Evolutionary conservation across 1,140 invertebrate genomes (phyloP).

Genomic region (Onthophagus taurus): DNA sequence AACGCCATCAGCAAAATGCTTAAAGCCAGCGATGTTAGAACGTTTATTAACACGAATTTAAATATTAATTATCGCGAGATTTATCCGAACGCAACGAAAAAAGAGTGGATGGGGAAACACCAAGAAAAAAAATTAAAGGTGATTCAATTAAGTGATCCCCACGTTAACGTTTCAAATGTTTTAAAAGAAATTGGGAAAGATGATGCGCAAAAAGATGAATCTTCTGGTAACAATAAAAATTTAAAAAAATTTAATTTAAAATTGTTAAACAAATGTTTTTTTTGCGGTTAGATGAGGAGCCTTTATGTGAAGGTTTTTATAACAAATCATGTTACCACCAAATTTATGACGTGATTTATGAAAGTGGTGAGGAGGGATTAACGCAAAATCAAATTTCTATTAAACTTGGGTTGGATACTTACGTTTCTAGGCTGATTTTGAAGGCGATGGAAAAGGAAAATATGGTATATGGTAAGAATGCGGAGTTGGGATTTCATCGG

Average conservation of each 20-base stretch:
- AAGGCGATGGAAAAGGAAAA: constrained; percentile 20
- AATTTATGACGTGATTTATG: constrained; percentile 7
- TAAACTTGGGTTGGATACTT: constrained; percentile 13
- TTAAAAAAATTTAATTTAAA: background rate
- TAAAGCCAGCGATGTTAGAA: constrained; percentile 40
- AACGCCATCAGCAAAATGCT: constrained; percentile 43
- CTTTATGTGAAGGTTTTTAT: background rate
- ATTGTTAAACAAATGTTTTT: background rate
- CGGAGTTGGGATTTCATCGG: constrained; percentile 23
- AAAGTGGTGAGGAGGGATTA: constrained; percentile 6
- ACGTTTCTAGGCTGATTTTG: constrained; percentile 17
- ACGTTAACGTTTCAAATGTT: constrained; percentile 40
- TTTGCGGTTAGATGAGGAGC: constrained; percentile 12
- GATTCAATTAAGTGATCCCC: constrained; percentile 43
- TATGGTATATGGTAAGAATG: constrained; percentile 20
- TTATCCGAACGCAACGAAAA: constrained; percentile 46
- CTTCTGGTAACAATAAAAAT: constrained; percentile 11
- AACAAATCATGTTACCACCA: constrained; percentile 7
- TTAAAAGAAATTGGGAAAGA: constrained; percentile 39
- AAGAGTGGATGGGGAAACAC: constrained; percentile 46
- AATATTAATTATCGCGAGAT: constrained; percentile 50
- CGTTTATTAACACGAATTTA: constrained; percentile 39
- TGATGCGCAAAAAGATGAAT: constrained; percentile 44
- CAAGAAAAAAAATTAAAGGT: constrained; percentile 44
- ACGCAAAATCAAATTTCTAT: constrained; percentile 9